Base-by-base conservation (phyloP, 92 coral and sea anemone genomes). In the Zoanthus sociatus region DNA sequence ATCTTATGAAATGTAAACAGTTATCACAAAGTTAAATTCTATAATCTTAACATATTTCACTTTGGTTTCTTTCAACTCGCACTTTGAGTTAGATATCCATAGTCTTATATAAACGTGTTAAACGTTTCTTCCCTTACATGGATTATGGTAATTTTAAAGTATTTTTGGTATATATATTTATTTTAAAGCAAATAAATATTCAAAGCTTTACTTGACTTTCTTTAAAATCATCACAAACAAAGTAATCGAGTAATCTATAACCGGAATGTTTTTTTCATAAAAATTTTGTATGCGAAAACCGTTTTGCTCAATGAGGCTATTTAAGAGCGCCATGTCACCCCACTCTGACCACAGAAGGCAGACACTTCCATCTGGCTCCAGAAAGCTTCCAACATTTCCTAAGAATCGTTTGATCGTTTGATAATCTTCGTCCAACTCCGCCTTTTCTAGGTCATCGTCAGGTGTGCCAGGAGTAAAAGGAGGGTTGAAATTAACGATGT, bases 401-500 rank as follows among this genome's bases (percentile, higher is more conserved):
- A 73, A 44, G 78, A 74, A 46, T 8, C 58, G 51, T 32, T 17
- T 74, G 5, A 47, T 6, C 5, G 60, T 74, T 16, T 26, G n/a
- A 45, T 74, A 74, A 14, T n/a, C 56, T 20, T 47, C 78, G 21
- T 74, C 78, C 5, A 47, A 6, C 56, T 1, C 56, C 8, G 78
- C 56, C 58, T 17, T 74, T 56, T 74, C 78, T 3, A 74, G 18
- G 18, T 45, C 58, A 47, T 74, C 56, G 3, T 5, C 58, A 0
- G 78, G 55, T 46, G 45, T 47, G 4, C 9, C 13, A 1, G 32
- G 32, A 15, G 2, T 7, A 12, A n/a, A 47, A 47, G 78, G 78
- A 17, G 78, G 56, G 17, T 17, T 47, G 60, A 42, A 42, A 85
- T 55, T 84, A 82, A 78, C 47, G 82, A 77, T 68, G 13, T 74